Evolutionary conservation across 2,888 invertebrate species (phyloP).

Genomic region (Plagodis dolabraria): DNA sequence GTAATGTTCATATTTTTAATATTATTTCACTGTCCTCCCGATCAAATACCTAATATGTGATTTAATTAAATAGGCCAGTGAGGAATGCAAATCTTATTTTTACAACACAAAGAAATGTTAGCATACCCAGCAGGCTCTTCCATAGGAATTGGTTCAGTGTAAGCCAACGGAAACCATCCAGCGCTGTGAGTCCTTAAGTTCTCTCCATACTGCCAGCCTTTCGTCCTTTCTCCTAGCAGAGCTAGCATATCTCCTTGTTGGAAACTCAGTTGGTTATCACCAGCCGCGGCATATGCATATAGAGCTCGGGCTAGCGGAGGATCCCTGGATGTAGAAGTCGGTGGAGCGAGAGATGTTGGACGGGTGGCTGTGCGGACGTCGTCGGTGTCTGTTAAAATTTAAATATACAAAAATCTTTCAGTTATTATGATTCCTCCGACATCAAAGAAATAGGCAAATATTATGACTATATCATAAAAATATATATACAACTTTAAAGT

Average conservation of each 20-base stretch:
- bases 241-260: constrained; percentile 95
- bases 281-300: constrained; percentile 94
- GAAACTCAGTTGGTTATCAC: constrained; percentile 96
- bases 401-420: too few relatives aligned
- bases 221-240: constrained; percentile 94
- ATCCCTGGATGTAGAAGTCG: constrained; percentile 85
- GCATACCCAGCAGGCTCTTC: constrained; percentile 86
- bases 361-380: constrained; percentile 78
- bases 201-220: constrained; percentile 99
- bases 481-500: too few relatives aligned
- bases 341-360: constrained; percentile 88
- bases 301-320: constrained; percentile 93
- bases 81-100: too few relatives aligned
- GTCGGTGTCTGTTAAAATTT: constrained; percentile 55
- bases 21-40: too few relatives aligned
- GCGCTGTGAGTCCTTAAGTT: constrained; percentile 95
- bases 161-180: constrained; percentile 98
- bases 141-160: constrained; percentile 92
- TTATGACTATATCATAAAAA: too few relatives aligned
- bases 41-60: too few relatives aligned
- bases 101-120: background rate
- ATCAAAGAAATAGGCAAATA: too few relatives aligned
- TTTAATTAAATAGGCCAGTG: too few relatives aligned
- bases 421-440: too few relatives aligned
- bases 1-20: too few relatives aligned